Percentiles rank a stretch among this genome's conserved stretches.
Evolutionary conservation across 2,888 invertebrate species (phyloP).

Genomic region (Agriotes lineatus): DNA sequence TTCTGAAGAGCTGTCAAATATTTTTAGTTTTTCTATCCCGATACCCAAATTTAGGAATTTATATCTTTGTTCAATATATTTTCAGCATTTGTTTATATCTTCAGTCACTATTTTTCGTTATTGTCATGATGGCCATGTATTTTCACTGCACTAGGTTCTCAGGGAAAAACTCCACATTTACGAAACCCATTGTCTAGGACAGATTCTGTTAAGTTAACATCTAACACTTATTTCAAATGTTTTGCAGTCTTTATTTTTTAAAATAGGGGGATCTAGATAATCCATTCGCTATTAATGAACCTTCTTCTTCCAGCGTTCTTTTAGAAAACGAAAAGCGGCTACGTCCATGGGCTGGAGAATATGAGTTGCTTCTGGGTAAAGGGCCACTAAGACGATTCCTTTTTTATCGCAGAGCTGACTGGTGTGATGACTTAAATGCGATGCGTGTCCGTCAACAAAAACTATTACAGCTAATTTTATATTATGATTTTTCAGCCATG

Average conservation of each 20-base stretch:
- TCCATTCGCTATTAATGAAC: slow-evolving; percentile 44
- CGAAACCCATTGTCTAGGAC: slow-evolving; percentile 52
- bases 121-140: too few relatives aligned
- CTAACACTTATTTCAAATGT: slow-evolving; percentile 49
- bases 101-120: too few relatives aligned
- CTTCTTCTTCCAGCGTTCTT: slow-evolving; percentile 53
- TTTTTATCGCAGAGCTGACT: slow-evolving; percentile 59
- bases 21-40: too few relatives aligned
- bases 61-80: too few relatives aligned
- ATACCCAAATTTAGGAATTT: too few relatives aligned
- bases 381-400: slow-evolving; percentile 56
- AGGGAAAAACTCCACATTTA: slow-evolving; percentile 52
- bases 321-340: slow-evolving; percentile 57
- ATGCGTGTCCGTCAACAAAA: slow-evolving; percentile 61
- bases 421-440: slow-evolving; percentile 58
- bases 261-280: slow-evolving; percentile 46
- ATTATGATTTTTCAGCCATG: slow-evolving; percentile 57
- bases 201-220: slow-evolving; percentile 38
- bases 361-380: slow-evolving; percentile 60
- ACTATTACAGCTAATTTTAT: slow-evolving; percentile 57
- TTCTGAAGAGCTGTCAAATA: too few relatives aligned
- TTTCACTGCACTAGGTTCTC: slow-evolving; percentile 35
- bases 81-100: too few relatives aligned
- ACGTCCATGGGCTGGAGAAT: slow-evolving; percentile 61
- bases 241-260: slow-evolving; percentile 49